Percentiles rank a stretch among this genome's conserved stretches.
Evolutionary conservation across 2,797 vertebrate genomes (phyloP).

Genomic region (Petrocephalus sullivani): DNA sequence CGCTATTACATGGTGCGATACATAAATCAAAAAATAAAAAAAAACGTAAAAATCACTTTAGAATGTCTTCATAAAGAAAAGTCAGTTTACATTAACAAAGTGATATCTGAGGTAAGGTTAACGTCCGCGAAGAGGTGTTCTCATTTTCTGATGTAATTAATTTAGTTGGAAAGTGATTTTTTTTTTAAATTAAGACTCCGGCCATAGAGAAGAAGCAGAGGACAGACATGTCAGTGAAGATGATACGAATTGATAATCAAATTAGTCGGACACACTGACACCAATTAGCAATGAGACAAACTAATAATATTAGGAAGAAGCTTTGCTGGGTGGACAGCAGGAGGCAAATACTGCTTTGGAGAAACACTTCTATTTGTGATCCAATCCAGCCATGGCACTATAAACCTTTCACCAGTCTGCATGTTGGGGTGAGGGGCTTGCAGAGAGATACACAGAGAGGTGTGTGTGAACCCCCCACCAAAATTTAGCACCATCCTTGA

Average conservation of each 20-base stretch:
- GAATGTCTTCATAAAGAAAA: conserved; percentile 92
- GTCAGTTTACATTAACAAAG: conserved; percentile 88
- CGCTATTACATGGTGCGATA: conserved; percentile 94
- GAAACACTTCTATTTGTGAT: not conserved
- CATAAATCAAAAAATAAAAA: conserved; percentile 82
- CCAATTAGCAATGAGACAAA: not conserved
- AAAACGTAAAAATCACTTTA: conserved; percentile 83
- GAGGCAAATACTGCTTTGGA: not conserved
- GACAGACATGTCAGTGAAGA: not conserved
- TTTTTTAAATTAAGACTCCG: conserved; percentile 55
- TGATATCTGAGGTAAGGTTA: conserved; percentile 96
- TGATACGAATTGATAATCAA: not conserved
- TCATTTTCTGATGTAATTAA: conserved; percentile 43
- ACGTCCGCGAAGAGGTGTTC: conserved; percentile 84
- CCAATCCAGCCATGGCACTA: not conserved
- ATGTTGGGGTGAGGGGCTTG: not conserved
- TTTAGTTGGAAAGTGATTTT: conserved; percentile 48
- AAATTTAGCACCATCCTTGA: not conserved
- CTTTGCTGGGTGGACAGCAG: not conserved
- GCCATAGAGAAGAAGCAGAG: conserved; percentile 69
- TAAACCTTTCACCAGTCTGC: not conserved
- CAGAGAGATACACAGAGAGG: not conserved
- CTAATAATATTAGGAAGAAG: not conserved
- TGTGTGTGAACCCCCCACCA: not conserved
- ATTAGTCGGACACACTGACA: conserved; percentile 4